Evolutionary conservation across 2,888 invertebrate genomes (phyloP), one percentile per base, ranked within the genome.

Genomic region (Stomorhina lunata): DNA sequence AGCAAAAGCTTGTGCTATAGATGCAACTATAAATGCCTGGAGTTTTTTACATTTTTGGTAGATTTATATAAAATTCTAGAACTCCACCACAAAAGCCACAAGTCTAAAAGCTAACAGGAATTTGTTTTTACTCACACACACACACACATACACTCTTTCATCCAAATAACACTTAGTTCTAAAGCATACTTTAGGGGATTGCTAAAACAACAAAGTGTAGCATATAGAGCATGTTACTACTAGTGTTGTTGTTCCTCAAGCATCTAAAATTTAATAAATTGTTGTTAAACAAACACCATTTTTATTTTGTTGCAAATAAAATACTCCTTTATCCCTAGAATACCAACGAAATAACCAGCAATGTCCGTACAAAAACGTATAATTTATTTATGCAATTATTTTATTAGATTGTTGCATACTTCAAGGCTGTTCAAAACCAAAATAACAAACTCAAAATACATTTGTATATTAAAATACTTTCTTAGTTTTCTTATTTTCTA

Each of bases 311-410:
- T 32, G 66, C 12, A 59, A 66, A 66, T 66, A 68, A 59, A 45
- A 32, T 48, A 45, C n/a, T 29, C 40, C n/a, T 59, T 3, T 27
- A 57, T 12, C 25, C 45, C 34, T 17, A 57, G n/a, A n/a, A n/a
- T 48, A 15, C 40, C 57, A 20, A 57, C 48, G 29, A 59, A 10
- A 17, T 53, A 53, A 22, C 32, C 32, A 63, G 22, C 73, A 63
- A 12, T 34, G 50, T 15, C 22, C 12, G 22, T 43, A 45, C 27
- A 48, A 76, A 48, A 81, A 65, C 81, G 69, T 75, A 75, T 81
- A 81, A 81, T 81, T 81, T 81, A 81, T 81, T 81, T 75, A 81
- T 81, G 81, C 78, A 81, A 81, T 81, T 81, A 81, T 81, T 81
- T 81, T 81, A 78, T 81, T 81, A 81, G 81, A 81, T 81, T 81